Evolutionary conservation across 37 sponge, comb jelly and placozoan species (phyloP).

Genomic region (Diacarnus erythraeanus): DNA sequence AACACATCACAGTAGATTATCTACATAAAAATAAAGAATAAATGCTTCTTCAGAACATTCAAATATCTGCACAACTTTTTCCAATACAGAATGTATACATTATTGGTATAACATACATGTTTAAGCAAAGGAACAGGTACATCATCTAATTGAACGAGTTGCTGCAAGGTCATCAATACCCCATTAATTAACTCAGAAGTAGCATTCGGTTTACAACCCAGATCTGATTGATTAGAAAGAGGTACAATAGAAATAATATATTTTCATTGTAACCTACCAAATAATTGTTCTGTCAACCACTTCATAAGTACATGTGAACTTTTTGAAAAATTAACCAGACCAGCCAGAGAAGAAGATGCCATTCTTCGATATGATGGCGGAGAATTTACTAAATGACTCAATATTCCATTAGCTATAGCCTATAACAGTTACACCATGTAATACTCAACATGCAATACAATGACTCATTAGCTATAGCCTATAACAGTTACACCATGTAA

Average conservation of each 20-base stretch:
- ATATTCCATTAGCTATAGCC: constrained; percentile 10
- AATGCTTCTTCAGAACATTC: no score
- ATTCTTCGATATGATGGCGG: constrained; percentile 39
- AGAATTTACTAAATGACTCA: not conserved
- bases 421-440: no score
- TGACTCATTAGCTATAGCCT: constrained; percentile 9
- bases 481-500: not conserved
- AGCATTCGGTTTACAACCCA: constrained; percentile 18
- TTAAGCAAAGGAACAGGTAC: not conserved
- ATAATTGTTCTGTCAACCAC: constrained; percentile 44
- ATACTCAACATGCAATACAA: constrained; percentile 11
- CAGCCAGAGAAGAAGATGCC: constrained; percentile 25
- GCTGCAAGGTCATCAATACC: constrained; percentile 43
- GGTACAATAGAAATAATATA: not conserved
- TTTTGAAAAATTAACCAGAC: not conserved
- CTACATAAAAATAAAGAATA: no score
- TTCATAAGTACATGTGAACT: not conserved
- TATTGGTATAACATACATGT: constrained; percentile 17
- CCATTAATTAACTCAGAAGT: constrained; percentile 16
- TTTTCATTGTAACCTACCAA: constrained; percentile 44
- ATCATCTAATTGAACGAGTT: not conserved
- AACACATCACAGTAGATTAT: not conserved
- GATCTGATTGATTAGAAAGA: constrained; percentile 1
- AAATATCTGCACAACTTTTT: no score
- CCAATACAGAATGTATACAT: no score